These are phyloP conservation scores for Dynastes maya DNA, from an alignment of 2,888 invertebrate species.

Conservation along the genomic window DNA sequence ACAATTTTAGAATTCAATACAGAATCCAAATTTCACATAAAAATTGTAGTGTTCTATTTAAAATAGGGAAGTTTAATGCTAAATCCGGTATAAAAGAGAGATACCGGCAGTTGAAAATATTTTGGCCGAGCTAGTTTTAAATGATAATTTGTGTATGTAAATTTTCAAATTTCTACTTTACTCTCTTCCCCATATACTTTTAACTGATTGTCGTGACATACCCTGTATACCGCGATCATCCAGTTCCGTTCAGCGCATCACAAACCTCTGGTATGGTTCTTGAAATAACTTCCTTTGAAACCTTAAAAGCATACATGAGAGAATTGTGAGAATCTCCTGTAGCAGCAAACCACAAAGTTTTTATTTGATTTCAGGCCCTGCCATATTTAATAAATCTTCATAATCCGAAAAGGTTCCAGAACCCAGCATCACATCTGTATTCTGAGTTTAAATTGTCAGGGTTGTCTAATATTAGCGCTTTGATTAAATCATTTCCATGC, in stretches of 20 bases:
- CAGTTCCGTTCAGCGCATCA: background rate
- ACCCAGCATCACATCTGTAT: background rate
- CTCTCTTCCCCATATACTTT: too few relatives aligned
- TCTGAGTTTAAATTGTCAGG: background rate
- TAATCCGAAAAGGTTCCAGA: background rate
- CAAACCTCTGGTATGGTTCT: background rate
- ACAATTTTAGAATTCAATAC: too few relatives aligned
- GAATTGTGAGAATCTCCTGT: background rate
- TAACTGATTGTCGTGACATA: too few relatives aligned
- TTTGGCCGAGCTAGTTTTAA: too few relatives aligned
- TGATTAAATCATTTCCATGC: background rate
- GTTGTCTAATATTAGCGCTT: background rate
- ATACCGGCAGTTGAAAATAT: too few relatives aligned
- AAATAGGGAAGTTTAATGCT: too few relatives aligned
- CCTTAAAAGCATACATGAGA: background rate
- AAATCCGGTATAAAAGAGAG: too few relatives aligned
- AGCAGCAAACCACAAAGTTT: background rate
- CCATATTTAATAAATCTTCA: background rate
- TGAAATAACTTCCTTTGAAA: background rate
- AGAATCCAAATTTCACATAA: too few relatives aligned
- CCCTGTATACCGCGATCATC: too few relatives aligned
- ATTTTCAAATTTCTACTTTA: too few relatives aligned
- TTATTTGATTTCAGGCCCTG: background rate
- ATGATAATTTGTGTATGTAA: too few relatives aligned
- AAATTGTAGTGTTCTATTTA: too few relatives aligned